Conservation (phyloP, 2,888 invertebrate species). For the Dascillus cervinus region DNA sequence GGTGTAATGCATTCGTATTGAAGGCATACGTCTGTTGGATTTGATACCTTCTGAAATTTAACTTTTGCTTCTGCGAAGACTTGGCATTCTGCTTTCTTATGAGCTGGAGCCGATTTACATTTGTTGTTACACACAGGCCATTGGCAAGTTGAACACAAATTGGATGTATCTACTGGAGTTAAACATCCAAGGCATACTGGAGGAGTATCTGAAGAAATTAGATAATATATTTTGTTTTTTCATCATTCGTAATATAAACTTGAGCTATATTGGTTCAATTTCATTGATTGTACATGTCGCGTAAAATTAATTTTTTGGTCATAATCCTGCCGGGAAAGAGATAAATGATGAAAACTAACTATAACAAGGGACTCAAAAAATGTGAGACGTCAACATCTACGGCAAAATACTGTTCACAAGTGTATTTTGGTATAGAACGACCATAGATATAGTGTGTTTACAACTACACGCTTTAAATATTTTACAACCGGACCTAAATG, state of each 20-base stretch:
- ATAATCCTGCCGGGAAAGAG: background rate
- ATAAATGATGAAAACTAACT: background rate
- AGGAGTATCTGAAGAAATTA: constrained; percentile 46
- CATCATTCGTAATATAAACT: too few species aligned
- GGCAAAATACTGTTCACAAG: too few species aligned
- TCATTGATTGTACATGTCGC: too few species aligned
- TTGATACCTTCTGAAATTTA: constrained; percentile 51
- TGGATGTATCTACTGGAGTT: constrained; percentile 52
- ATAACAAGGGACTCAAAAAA: too few species aligned
- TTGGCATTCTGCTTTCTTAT: constrained; percentile 59
- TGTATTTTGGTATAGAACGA: too few species aligned
- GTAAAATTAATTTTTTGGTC: background rate
- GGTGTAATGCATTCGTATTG: constrained; percentile 79
- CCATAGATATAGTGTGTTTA: too few species aligned
- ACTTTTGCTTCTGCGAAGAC: constrained; percentile 52
- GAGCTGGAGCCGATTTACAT: constrained; percentile 54
- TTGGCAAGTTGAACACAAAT: constrained; percentile 57
- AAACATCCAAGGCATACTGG: constrained; percentile 74
- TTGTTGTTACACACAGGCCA: constrained; percentile 67
- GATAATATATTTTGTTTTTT: too few species aligned
- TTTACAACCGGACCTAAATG: too few species aligned
- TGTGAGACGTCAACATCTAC: too few species aligned
- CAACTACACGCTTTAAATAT: too few species aligned
- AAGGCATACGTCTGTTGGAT: constrained; percentile 49
- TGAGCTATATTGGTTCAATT: background rate